Conservation (phyloP, 2,888 invertebrate genomes). For the Catotricha subobsoleta region DNA sequence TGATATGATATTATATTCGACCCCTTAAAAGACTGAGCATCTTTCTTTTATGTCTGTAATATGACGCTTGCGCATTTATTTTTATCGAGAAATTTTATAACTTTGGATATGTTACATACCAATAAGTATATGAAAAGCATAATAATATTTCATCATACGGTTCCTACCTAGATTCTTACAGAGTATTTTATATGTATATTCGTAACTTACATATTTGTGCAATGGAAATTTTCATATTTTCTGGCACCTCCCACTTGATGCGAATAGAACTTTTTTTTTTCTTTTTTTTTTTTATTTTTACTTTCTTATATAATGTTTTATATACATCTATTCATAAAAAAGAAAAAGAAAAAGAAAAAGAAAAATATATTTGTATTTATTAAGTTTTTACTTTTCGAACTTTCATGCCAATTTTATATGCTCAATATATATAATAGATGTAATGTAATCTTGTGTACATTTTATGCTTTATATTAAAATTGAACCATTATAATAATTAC, state of each 20-base stretch:
- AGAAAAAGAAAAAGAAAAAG: no score
- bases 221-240: conserved; percentile 5
- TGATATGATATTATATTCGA: no score
- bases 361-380: no score
- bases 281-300: not conserved
- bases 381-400: no score
- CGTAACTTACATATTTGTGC: no score
- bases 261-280: not conserved
- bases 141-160: conserved; percentile 3
- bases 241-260: conserved; percentile 5
- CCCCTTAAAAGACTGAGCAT: no score
- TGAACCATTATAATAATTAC: no score
- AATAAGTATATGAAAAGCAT: conserved; percentile 1
- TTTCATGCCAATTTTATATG: no score
- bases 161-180: not conserved
- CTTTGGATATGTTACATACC: no score
- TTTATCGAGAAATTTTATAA: not conserved
- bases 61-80: conserved; percentile 4
- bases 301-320: not conserved
- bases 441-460: no score
- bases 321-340: not conserved
- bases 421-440: no score
- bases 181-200: conserved; percentile 2
- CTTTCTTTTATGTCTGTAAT: not conserved
- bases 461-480: no score